A percentile compares a stretch with the other conserved stretches of the same genome.
Evolutionary conservation across 2,797 vertebrate species (phyloP).

Genomic region (Hozukius guyotensis): DNA sequence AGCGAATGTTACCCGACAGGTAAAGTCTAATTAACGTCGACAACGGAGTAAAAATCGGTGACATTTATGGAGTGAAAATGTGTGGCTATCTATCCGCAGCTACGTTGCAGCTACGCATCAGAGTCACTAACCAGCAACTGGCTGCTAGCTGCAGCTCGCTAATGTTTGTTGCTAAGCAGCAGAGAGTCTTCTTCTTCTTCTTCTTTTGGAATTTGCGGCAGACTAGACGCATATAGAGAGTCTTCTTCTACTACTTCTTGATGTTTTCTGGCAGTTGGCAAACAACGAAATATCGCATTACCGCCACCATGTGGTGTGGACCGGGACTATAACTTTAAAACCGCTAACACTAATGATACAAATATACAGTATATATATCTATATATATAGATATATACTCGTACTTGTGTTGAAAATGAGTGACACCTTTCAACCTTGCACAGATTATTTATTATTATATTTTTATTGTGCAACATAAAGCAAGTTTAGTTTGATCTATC

Average conservation of each 20-base stretch:
- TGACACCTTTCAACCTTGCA: no score
- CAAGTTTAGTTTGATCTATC: no score
- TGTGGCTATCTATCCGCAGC: neutral
- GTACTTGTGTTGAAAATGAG: no score
- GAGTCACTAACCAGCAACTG: slow-evolving; percentile 39
- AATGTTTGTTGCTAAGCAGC: slow-evolving; percentile 78
- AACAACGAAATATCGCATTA: neutral
- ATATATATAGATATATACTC: no score
- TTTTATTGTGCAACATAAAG: no score
- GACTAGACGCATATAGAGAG: neutral
- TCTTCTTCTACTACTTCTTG: neutral
- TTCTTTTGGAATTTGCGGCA: no score
- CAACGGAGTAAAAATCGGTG: neutral
- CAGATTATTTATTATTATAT: no score
- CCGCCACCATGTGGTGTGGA: neutral
- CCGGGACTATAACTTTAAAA: no score
- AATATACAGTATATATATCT: no score
- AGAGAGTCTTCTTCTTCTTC: neutral
- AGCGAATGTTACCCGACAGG: neutral
- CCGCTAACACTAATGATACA: no score
- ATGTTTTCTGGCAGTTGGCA: neutral
- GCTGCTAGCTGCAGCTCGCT: slow-evolving; percentile 64
- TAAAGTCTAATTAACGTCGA: neutral
- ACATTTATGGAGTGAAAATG: neutral
- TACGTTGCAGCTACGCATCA: slow-evolving; percentile 26